phyloP scores from a whole-genome alignment of 2,113 vertebrate species.

The Pachyramphus minor region DNA sequence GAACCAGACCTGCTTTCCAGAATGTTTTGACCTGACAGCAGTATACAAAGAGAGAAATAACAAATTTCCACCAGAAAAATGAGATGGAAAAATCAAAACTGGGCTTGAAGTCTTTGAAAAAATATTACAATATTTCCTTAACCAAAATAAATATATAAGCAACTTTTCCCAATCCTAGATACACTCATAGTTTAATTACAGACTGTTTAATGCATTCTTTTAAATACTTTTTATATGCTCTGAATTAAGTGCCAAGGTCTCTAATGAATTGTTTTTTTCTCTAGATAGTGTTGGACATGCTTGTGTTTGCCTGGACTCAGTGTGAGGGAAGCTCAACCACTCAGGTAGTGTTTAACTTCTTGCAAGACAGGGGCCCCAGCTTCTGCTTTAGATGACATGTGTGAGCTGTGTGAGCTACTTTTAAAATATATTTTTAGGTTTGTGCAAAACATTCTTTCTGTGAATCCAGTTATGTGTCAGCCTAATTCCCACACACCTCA shows the following conservation, averaged over 20 bases:
- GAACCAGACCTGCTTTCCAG: not conserved
- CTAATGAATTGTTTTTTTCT: not conserved
- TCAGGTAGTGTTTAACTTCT: slow-evolving; percentile 17
- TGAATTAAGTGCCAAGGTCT: not conserved
- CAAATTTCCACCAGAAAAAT: not conserved
- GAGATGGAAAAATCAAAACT: not conserved
- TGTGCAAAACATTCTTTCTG: not conserved
- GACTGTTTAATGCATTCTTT: not conserved
- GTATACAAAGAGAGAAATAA: not conserved
- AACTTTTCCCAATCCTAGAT: not conserved
- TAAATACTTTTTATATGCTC: not conserved
- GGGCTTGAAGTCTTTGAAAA: not conserved
- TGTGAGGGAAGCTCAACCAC: not conserved
- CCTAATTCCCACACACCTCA: not conserved
- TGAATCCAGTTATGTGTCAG: not conserved
- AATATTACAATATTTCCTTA: not conserved
- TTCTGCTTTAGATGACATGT: slow-evolving; percentile 14
- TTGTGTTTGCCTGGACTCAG: not conserved
- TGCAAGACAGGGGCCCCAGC: not conserved
- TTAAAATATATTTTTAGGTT: not conserved
- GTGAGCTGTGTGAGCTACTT: not conserved
- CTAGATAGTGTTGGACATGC: not conserved
- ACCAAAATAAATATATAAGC: not conserved
- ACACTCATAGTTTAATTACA: not conserved
- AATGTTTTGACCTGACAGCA: not conserved